Evolutionary conservation across 2,113 vertebrate species (phyloP).

Genomic region (pig (Sus scrofa)): T2T-Sscrofa CM000816.6:5760501-5761000

Average conservation of each 20-base stretch:
- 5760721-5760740: too few relatives aligned
- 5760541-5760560: not conserved
- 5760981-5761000: not conserved
- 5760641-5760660: too few relatives aligned
- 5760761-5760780: too few relatives aligned
- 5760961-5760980: not conserved
- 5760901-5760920: not conserved
- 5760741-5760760: too few relatives aligned
- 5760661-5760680: too few relatives aligned
- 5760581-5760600: too few relatives aligned
- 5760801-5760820: too few relatives aligned
- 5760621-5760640: too few relatives aligned
- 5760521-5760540: not conserved
- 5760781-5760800: too few relatives aligned
- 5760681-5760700: too few relatives aligned
- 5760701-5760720: too few relatives aligned
- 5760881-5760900: not conserved
- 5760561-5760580: not conserved
- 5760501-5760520: not conserved
- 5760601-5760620: too few relatives aligned
- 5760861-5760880: not conserved
- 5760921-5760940: not conserved
- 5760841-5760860: not conserved
- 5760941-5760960: not conserved
- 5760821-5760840: not conserved